These are phyloP conservation scores for Eospalax fontanierii DNA, from an alignment of 2,797 vertebrate species.

Conservation along the genomic window DNA sequence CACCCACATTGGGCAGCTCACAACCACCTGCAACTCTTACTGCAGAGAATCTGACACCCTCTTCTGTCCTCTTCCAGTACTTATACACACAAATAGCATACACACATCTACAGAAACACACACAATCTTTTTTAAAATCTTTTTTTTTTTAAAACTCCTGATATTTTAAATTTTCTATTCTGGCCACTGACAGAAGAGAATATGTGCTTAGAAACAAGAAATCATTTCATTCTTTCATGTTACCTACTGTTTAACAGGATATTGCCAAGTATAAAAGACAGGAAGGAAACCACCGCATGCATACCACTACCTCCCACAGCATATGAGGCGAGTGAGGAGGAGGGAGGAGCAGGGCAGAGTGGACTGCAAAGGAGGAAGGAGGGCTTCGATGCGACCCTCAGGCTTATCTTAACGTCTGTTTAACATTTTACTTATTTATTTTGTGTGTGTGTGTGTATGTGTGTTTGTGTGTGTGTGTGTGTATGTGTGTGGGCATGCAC, in stretches of 20 bases:
- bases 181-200: slow-evolving; percentile 14
- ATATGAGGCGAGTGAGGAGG: not conserved
- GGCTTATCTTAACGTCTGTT: not conserved
- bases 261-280: not conserved
- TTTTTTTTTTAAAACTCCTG: not conserved
- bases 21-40: not conserved
- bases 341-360: too few relatives aligned
- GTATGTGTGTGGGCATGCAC: not conserved
- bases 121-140: not conserved
- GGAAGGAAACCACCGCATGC: not conserved
- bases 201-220: not conserved
- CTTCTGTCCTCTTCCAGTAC: too few relatives aligned
- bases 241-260: not conserved
- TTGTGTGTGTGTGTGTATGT: not conserved
- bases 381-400: not conserved
- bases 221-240: not conserved
- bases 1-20: not conserved
- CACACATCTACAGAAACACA: not conserved
- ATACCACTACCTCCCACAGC: rapidly evolving
- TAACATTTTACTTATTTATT: not conserved
- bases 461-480: too few relatives aligned
- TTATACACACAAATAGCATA: not conserved
- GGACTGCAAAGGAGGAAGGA: not conserved
- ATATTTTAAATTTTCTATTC: not conserved
- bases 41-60: not conserved